Conservation (phyloP, 1,140 invertebrate species). For the Uloborus diversus region DNA sequence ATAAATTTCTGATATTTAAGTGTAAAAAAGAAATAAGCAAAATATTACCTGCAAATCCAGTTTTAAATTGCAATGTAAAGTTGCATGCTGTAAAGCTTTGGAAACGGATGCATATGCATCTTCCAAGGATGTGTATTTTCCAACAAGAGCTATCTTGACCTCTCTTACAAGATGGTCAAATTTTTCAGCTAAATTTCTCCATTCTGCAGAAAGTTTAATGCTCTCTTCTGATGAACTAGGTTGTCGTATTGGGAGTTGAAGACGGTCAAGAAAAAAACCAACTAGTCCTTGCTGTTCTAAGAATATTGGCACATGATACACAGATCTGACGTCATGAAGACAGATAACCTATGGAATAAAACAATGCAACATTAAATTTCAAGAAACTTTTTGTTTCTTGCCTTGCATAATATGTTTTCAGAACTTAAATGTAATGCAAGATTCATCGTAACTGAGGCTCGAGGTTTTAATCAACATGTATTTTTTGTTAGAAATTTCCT, state of each 20-base stretch:
- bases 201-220: conserved; percentile 74
- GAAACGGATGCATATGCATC: conserved; percentile 97
- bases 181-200: conserved; percentile 87
- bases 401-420: too few relatives aligned
- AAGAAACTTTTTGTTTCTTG: too few relatives aligned
- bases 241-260: conserved; percentile 76
- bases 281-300: conserved; percentile 90
- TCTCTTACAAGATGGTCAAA: conserved; percentile 81
- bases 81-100: conserved; percentile 93
- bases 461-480: too few relatives aligned
- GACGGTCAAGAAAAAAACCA: conserved; percentile 82
- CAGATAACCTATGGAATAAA: conserved; percentile 80
- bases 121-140: conserved; percentile 96
- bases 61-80: conserved; percentile 83
- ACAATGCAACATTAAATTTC: too few relatives aligned
- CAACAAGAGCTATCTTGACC: conserved; percentile 95
- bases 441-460: too few relatives aligned
- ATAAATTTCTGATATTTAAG: not conserved
- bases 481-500: too few relatives aligned
- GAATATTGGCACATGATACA: conserved; percentile 94
- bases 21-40: not conserved
- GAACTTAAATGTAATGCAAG: too few relatives aligned
- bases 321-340: conserved; percentile 92
- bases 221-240: not conserved
- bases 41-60: conserved; percentile 75